These are phyloP conservation scores for Drosophila prolongata DNA, from an alignment of 2,888 invertebrate species.

Conservation along the genomic window DNA sequence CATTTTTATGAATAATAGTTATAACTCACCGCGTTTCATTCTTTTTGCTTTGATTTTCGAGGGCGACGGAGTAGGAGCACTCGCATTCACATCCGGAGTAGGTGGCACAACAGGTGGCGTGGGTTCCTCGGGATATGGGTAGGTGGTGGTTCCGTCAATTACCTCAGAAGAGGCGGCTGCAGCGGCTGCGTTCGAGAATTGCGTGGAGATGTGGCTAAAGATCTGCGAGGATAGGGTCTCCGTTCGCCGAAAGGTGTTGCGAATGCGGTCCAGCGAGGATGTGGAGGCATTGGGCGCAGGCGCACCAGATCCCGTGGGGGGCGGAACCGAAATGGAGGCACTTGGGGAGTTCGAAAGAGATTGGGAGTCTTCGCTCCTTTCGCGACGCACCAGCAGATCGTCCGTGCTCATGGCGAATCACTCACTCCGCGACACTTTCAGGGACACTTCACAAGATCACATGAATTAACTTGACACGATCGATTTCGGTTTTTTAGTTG, in stretches of 20 bases:
- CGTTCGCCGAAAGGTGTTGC: slow-evolving; percentile 83
- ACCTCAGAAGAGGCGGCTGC: slow-evolving; percentile 76
- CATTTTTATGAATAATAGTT: neutral
- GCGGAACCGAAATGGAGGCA: slow-evolving; percentile 18
- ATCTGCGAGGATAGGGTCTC: slow-evolving; percentile 82
- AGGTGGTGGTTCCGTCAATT: slow-evolving; percentile 75
- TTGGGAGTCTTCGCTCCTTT: slow-evolving; percentile 80
- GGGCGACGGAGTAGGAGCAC: slow-evolving; percentile 33
- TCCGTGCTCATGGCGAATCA: slow-evolving; percentile 76
- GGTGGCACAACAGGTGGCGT: slow-evolving; percentile 22
- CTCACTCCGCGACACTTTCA: slow-evolving; percentile 20
- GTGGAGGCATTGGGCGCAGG: slow-evolving; percentile 47
- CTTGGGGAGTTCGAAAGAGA: slow-evolving; percentile 43
- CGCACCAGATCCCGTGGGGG: slow-evolving; percentile 37
- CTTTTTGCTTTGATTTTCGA: slow-evolving; percentile 53
- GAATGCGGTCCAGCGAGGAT: slow-evolving; percentile 81
- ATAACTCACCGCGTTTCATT: slow-evolving; percentile 77
- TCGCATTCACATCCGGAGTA: slow-evolving; percentile 2
- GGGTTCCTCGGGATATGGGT: slow-evolving; percentile 53
- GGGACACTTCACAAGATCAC: slow-evolving; percentile 1
- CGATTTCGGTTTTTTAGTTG: slow-evolving; percentile 19
- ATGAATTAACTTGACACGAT: slow-evolving; percentile 2
- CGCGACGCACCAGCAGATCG: slow-evolving; percentile 81
- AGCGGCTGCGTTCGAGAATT: slow-evolving; percentile 79
- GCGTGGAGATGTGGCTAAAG: slow-evolving; percentile 80